phyloP scores from a whole-genome alignment of 2,888 invertebrate species.

The Hirtodrosophila trivittata region DNA sequence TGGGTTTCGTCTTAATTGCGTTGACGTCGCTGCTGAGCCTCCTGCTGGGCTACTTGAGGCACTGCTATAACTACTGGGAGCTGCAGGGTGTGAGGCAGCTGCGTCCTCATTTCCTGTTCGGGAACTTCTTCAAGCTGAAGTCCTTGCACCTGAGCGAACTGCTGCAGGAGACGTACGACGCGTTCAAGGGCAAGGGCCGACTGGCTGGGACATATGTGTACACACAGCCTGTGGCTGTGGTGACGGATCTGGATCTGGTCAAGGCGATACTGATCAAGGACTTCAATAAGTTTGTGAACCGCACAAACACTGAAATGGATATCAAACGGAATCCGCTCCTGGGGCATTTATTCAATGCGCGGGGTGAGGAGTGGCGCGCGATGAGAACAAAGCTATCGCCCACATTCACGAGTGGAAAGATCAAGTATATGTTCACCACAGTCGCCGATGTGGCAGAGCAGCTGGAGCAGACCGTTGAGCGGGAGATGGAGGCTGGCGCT shows the following conservation, averaged over 20 bases:
- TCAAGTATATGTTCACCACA: constrained; percentile 84
- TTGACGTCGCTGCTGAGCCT: constrained; percentile 42
- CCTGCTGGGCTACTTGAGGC: constrained; percentile 49
- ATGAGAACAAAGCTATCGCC: constrained; percentile 84
- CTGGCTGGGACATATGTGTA: constrained; percentile 74
- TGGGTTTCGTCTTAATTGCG: constrained; percentile 57
- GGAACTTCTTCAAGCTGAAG: constrained; percentile 57
- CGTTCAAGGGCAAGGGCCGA: constrained; percentile 59
- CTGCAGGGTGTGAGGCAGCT: constrained; percentile 57
- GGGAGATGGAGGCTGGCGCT: constrained; percentile 3
- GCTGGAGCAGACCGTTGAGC: constrained; percentile 43
- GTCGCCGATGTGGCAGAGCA: constrained; percentile 75
- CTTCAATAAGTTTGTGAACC: constrained; percentile 82
- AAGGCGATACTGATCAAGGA: constrained; percentile 82
- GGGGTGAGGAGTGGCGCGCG: constrained; percentile 84
- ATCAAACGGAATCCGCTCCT: constrained; percentile 77
- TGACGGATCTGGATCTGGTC: constrained; percentile 77
- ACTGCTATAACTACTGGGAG: constrained; percentile 71
- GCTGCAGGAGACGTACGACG: constrained; percentile 67
- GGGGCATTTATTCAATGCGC: constrained; percentile 77
- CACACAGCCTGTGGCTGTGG: constrained; percentile 64
- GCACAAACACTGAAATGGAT: constrained; percentile 62
- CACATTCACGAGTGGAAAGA: constrained; percentile 85
- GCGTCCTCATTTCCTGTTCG: constrained; percentile 58
- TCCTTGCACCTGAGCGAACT: constrained; percentile 51